Conservation (phyloP, 2,888 invertebrate species). For the Athalia circularis region DNA sequence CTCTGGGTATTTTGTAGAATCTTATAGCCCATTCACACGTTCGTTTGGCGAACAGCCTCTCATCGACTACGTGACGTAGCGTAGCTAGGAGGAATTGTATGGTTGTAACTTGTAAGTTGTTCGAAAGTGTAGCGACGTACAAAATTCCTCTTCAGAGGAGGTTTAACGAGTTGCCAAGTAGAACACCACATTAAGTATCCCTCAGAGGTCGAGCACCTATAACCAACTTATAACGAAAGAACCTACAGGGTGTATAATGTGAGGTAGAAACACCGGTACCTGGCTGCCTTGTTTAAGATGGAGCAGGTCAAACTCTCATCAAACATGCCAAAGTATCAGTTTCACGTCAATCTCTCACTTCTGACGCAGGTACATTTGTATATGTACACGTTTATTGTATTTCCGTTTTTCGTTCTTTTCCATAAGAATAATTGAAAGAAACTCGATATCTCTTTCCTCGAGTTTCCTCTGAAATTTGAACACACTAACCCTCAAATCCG, state of each 20-base stretch:
- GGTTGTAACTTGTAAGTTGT: conserved; percentile 17
- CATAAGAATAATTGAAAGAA: too few species aligned
- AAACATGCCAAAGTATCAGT: too few species aligned
- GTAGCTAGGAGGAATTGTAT: conserved; percentile 4
- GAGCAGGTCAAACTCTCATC: too few species aligned
- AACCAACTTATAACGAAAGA: neutral
- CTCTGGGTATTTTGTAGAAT: conserved; percentile 23
- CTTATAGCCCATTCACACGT: conserved; percentile 40
- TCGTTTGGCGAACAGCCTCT: conserved; percentile 29
- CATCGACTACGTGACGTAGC: conserved; percentile 34
- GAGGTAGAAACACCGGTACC: too few species aligned
- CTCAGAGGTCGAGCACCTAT: neutral
- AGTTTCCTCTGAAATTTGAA: too few species aligned
- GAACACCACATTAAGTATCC: conserved; percentile 35
- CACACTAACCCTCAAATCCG: neutral
- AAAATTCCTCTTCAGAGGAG: conserved; percentile 20
- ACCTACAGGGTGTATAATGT: neutral
- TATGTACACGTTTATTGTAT: too few species aligned
- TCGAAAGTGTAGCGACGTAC: conserved; percentile 28
- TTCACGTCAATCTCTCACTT: too few species aligned
- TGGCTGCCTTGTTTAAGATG: too few species aligned
- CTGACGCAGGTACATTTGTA: too few species aligned
- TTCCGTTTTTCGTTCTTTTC: too few species aligned
- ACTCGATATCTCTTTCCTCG: too few species aligned
- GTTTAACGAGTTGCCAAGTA: conserved; percentile 44